These are phyloP conservation scores for Elysia crispata DNA, from an alignment of 2,888 invertebrate genomes.

Conservation along the genomic window DNA sequence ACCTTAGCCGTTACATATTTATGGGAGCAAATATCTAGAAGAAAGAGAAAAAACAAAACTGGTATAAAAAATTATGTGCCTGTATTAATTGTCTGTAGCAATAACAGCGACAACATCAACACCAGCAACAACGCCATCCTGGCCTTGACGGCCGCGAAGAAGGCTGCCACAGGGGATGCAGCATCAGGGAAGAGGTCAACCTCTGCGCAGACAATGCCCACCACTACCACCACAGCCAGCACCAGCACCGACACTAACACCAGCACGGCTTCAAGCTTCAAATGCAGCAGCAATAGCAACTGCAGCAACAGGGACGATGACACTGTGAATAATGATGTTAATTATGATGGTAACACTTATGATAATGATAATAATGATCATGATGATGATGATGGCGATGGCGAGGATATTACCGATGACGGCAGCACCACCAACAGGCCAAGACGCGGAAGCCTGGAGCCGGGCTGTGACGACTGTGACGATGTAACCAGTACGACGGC, in stretches of 20 bases:
- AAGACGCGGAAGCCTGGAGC: too few relatives aligned
- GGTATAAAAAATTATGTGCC: too few relatives aligned
- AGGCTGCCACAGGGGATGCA: background rate
- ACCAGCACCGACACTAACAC: too few relatives aligned
- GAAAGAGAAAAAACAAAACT: too few relatives aligned
- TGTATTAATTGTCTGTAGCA: constrained; percentile 2
- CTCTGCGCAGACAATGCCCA: background rate
- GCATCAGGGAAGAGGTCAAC: background rate
- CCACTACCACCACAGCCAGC: background rate
- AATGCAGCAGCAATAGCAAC: constrained; percentile 5
- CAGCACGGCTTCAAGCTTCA: background rate
- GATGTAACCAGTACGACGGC: constrained; percentile 38
- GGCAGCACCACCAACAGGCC: constrained; percentile 20
- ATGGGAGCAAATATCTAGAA: too few relatives aligned
- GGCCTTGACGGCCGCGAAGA: constrained; percentile 12
- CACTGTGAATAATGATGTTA: background rate
- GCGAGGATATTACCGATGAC: background rate
- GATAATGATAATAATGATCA: background rate
- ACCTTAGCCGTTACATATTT: too few relatives aligned
- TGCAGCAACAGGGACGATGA: background rate
- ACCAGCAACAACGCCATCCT: constrained; percentile 47
- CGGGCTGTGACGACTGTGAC: constrained; percentile 36
- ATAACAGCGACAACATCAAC: constrained; percentile 47
- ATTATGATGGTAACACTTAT: background rate
- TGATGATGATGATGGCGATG: background rate